Conservation (phyloP, 2,888 invertebrate genomes). For the Epinotia brunnichana region DNA sequence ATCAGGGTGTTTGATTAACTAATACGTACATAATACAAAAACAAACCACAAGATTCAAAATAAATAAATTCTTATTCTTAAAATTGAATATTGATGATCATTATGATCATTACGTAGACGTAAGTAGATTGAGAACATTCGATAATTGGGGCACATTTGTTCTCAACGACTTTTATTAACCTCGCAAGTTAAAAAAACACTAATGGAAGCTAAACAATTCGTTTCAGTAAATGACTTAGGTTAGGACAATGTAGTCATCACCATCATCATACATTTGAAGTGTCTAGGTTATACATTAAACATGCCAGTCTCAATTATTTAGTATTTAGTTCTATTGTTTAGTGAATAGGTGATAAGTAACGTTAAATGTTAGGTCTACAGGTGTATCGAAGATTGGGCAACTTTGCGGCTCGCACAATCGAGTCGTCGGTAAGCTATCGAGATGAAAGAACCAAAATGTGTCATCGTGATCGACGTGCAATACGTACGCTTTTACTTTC, state of each 20-base stretch:
- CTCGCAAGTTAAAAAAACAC: too few relatives aligned
- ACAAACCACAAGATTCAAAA: too few relatives aligned
- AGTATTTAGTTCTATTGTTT: slow-evolving; percentile 1
- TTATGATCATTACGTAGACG: too few relatives aligned
- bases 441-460: slow-evolving; percentile 38
- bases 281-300: not conserved
- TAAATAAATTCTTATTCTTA: too few relatives aligned
- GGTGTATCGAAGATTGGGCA: slow-evolving; percentile 16
- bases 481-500: slow-evolving; percentile 41
- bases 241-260: too few relatives aligned
- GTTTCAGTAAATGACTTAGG: too few relatives aligned
- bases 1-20: too few relatives aligned
- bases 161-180: too few relatives aligned
- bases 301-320: not conserved
- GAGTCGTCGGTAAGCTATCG: slow-evolving; percentile 13
- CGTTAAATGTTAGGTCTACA: not conserved
- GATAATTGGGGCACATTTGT: not conserved
- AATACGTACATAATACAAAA: too few relatives aligned
- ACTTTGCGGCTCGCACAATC: slow-evolving; percentile 9
- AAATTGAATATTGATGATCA: not conserved
- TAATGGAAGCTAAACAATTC: too few relatives aligned
- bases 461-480: slow-evolving; percentile 35
- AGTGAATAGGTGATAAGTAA: not conserved
- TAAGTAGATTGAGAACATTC: too few relatives aligned
- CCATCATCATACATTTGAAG: too few relatives aligned